Percentiles rank a stretch among this genome's conserved stretches.
phyloP scores from a whole-genome alignment of 2,797 vertebrate species.

The Sebastes vulpes region DNA sequence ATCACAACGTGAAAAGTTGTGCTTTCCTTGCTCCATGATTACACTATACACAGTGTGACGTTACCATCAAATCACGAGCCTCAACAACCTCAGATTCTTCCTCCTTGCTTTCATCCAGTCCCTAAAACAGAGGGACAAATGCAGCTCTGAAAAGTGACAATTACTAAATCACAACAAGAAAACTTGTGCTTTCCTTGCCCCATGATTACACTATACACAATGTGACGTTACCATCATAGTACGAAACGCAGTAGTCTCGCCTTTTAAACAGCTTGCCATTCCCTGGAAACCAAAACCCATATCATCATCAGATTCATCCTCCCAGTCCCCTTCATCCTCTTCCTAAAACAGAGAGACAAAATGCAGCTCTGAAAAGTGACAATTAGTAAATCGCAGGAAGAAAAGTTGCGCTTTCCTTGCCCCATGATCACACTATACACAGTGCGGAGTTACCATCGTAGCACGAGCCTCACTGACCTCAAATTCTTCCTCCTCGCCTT shows the following conservation, averaged over 20 bases:
- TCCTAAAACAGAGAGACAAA: no score
- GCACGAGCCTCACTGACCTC: not conserved
- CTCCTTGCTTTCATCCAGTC: accelerated
- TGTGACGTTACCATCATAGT: not conserved
- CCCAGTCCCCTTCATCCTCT: no score
- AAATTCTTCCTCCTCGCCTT: not conserved
- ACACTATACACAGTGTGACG: not conserved
- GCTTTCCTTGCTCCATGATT: not conserved
- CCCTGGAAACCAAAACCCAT: no score
- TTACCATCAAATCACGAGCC: not conserved
- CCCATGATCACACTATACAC: not conserved
- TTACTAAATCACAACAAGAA: not conserved
- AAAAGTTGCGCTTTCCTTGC: not conserved
- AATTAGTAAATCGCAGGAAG: not conserved
- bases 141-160: no score
- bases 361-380: no score
- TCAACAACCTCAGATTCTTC: not conserved
- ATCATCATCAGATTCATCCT: not conserved
- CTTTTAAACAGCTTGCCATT: no score
- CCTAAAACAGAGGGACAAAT: not conserved
- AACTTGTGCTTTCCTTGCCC: no score
- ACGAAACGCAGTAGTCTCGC: no score
- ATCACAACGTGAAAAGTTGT: not conserved
- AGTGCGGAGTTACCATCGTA: no score
- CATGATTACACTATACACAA: not conserved